Evolutionary conservation across 2,888 invertebrate genomes (phyloP).

Genomic region (Phalera bucephala): DNA sequence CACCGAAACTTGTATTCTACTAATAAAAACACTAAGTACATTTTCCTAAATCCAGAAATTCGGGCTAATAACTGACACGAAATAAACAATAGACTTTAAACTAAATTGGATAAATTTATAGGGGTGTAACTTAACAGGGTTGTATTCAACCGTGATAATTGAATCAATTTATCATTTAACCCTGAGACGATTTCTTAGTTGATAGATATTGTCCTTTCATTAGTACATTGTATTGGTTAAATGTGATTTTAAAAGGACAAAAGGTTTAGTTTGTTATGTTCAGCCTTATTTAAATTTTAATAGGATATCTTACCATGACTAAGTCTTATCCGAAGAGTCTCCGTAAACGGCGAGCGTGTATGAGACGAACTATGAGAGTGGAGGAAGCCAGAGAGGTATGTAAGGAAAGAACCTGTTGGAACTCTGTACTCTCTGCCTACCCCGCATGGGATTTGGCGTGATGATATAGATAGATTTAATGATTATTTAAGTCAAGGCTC

Average conservation of each 20-base stretch:
- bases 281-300: background rate
- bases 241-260: background rate
- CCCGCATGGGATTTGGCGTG: too few species aligned
- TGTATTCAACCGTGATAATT: conserved; percentile 35
- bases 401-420: too few species aligned
- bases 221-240: conserved; percentile 10
- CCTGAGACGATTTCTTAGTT: conserved; percentile 7
- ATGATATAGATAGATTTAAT: too few species aligned
- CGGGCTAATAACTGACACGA: background rate
- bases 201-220: conserved; percentile 12
- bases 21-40: too few species aligned
- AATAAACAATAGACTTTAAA: conserved; percentile 20
- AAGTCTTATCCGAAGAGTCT: too few species aligned
- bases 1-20: too few species aligned
- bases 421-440: too few species aligned
- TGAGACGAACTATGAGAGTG: too few species aligned
- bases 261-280: background rate
- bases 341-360: too few species aligned
- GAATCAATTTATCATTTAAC: conserved; percentile 33
- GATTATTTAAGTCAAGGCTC: too few species aligned
- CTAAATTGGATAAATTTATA: conserved; percentile 36
- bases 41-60: conserved; percentile 9
- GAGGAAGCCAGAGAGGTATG: too few species aligned
- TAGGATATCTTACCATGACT: too few species aligned
- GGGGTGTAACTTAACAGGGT: conserved; percentile 28